Evolutionary conservation across 1,140 invertebrate genomes (phyloP), one percentile per base, ranked within the genome.

Genomic region (Augochlora pura): DNA sequence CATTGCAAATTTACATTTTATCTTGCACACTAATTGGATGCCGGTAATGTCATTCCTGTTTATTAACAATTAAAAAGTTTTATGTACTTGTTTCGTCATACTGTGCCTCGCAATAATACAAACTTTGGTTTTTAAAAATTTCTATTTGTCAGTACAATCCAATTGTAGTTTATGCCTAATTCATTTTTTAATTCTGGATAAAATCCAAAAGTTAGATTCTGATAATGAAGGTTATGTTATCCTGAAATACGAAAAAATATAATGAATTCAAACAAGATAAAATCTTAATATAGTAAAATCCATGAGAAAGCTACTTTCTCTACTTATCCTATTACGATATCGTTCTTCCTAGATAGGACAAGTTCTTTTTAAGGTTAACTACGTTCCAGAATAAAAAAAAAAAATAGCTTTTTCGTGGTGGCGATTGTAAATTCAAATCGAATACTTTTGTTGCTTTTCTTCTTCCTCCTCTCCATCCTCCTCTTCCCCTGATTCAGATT

Each of bases 401-500:
- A 52, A 52, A 52, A 52, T 52, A 52, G 49, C 49, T 52, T 52
- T 52, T 3, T 52, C 18, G 6, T 18, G 16, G 49, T 16, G 49
- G 16, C 49, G 5, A 0, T 4, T 52, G 14, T 54, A 38, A 0
- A n/a, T 74, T 60, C 49, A 39, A 62, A n/a, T 27, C 70, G 80
- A 62, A 72, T 84, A 85, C 83, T 76, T 68, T 74, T 64, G 69
- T 54, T 80, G n/a, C 62, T 67, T 80, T 90, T 91, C 92, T 87
- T 93, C 91, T 49, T 93, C 92, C 12, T 93, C 92, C 79, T 93
- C 92, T 73, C 91, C 92, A 88, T 93, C 91, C 39, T 93, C 92
- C 18, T 93, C 92, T 81, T 93, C 92, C 74, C 91, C 93, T 68
- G 94, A 94, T 90, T 94, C 94, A 79, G 93, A 94, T 89, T 94